Evolutionary conservation across 2,113 vertebrate species (phyloP).

Genomic region (Indicator maculatus): DNA sequence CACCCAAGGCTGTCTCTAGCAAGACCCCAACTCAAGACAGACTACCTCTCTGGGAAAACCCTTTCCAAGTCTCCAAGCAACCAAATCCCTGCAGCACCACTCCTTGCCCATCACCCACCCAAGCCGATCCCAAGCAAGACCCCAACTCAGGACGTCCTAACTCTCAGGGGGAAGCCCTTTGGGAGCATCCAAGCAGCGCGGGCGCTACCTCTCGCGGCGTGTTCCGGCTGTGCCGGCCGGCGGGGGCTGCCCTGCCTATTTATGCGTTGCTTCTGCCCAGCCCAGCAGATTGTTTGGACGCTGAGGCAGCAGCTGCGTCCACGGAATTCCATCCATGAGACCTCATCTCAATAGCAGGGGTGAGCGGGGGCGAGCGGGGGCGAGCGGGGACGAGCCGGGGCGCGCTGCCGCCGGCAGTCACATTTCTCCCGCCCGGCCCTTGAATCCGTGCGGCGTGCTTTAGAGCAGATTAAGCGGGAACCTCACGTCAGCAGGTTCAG

Average conservation of each 20-base stretch:
- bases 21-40: too few relatives aligned
- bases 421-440: constrained; percentile 22
- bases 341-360: constrained; percentile 80
- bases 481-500: constrained; percentile 66
- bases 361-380: too few relatives aligned
- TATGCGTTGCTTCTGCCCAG: constrained; percentile 84
- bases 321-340: constrained; percentile 79
- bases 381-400: constrained; percentile 30
- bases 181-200: background rate
- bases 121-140: background rate
- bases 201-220: background rate
- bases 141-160: background rate
- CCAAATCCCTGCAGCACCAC: too few relatives aligned
- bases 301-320: constrained; percentile 88
- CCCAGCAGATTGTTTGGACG: constrained; percentile 82
- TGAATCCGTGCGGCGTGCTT: constrained; percentile 13
- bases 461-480: constrained; percentile 63
- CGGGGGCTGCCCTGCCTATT: constrained; percentile 74
- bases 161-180: background rate
- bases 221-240: background rate
- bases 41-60: too few relatives aligned
- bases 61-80: too few relatives aligned
- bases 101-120: background rate
- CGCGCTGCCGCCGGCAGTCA: background rate
- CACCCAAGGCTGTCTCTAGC: too few relatives aligned